These are phyloP conservation scores for Pterois miles DNA, from an alignment of 2,797 vertebrate species.

Conservation along the genomic window DNA sequence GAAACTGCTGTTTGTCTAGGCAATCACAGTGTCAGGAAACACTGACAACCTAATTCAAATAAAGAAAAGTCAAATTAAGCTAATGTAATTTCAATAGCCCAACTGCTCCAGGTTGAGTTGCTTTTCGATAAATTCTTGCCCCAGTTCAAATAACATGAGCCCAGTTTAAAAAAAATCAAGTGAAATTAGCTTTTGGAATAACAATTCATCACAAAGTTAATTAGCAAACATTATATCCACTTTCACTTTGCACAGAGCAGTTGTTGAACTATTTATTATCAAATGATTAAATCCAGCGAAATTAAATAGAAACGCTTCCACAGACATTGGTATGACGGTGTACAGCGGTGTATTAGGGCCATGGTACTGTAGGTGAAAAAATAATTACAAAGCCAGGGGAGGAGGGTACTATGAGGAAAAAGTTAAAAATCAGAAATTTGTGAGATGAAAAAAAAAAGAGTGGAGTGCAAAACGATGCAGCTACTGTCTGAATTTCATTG, in stretches of 20 bases:
- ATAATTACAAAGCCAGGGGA: neutral
- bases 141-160: slow-evolving; percentile 15
- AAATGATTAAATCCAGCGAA: slow-evolving; percentile 44
- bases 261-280: slow-evolving; percentile 46
- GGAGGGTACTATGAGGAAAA: neutral
- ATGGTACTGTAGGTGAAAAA: neutral
- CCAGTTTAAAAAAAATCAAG: slow-evolving; percentile 33
- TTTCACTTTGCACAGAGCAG: slow-evolving; percentile 20
- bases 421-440: neutral
- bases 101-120: slow-evolving; percentile 15
- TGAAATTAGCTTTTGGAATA: slow-evolving; percentile 34
- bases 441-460: no score
- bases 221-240: slow-evolving; percentile 48
- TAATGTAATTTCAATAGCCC: slow-evolving; percentile 25
- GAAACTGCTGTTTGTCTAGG: slow-evolving; percentile 41
- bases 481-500: rapidly evolving
- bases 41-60: slow-evolving; percentile 36
- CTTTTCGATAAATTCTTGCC: slow-evolving; percentile 18
- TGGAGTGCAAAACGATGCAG: neutral
- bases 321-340: neutral
- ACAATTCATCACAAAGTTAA: slow-evolving; percentile 52
- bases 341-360: neutral
- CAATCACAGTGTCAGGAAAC: slow-evolving; percentile 38
- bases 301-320: slow-evolving; percentile 6
- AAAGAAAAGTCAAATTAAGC: slow-evolving; percentile 25